phyloP scores from a whole-genome alignment of 2,797 vertebrate genomes.

The Poeciliopsis paucimaculata region DNA sequence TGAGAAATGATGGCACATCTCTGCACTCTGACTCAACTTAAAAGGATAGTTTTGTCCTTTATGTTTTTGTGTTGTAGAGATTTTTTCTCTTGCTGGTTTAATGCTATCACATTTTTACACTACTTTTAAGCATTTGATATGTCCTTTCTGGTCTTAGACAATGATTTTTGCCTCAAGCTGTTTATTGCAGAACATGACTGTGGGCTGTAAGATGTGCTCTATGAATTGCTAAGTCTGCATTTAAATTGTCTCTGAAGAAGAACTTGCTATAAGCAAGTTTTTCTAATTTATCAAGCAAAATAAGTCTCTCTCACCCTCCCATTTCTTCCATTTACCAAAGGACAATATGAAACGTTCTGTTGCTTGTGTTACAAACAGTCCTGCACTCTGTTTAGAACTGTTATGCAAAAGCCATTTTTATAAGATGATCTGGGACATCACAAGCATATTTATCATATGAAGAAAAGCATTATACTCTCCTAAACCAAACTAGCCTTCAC shows the following conservation, averaged over 20 bases:
- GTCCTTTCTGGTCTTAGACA: not conserved
- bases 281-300: not conserved
- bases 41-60: conserved; percentile 5
- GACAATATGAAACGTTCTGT: not conserved
- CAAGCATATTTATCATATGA: not conserved
- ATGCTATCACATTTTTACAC: not conserved
- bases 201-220: not conserved
- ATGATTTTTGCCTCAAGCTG: not conserved
- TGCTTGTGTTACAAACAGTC: not conserved
- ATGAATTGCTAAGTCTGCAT: not conserved
- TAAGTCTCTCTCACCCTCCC: not conserved
- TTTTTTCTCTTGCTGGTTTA: not conserved
- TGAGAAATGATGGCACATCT: conserved; percentile 2
- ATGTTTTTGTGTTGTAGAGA: not conserved
- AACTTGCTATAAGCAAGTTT: not conserved
- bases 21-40: not conserved
- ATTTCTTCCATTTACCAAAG: not conserved
- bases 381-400: not conserved
- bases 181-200: not conserved
- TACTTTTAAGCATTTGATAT: conserved; percentile 1
- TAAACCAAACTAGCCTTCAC: not conserved
- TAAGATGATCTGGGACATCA: not conserved
- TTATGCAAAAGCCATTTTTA: not conserved
- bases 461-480: not conserved
- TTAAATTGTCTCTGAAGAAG: not conserved